These are phyloP conservation scores for Drosophila subpulchrella DNA, from an alignment of 1,140 invertebrate genomes.

Conservation along the genomic window DNA sequence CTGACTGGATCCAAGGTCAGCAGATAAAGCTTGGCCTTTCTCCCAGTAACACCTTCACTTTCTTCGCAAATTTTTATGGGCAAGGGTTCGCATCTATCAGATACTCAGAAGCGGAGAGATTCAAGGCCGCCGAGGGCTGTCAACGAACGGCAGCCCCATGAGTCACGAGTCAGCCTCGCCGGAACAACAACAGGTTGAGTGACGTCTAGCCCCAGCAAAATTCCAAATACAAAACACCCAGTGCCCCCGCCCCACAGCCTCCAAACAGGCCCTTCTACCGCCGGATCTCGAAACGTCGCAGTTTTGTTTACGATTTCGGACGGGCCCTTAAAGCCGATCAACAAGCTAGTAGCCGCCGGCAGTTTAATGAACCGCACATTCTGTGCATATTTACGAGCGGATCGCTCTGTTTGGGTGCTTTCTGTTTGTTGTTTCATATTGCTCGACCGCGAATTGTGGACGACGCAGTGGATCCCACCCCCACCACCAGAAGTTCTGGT, in stretches of 20 bases:
- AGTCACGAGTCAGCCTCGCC: constrained; percentile 43
- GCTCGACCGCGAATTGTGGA: constrained; percentile 1
- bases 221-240: background rate
- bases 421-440: background rate
- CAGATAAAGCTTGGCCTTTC: too few relatives aligned
- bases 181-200: constrained; percentile 63
- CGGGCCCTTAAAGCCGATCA: constrained; percentile 51
- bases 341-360: constrained; percentile 25
- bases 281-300: constrained; percentile 59
- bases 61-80: background rate
- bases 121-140: constrained; percentile 20
- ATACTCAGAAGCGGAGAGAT: constrained; percentile 21
- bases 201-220: background rate
- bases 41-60: constrained; percentile 8
- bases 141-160: constrained; percentile 28
- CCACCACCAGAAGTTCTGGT: constrained; percentile 10
- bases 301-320: constrained; percentile 66
- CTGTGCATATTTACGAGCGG: constrained; percentile 57
- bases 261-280: constrained; percentile 5
- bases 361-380: constrained; percentile 73
- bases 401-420: background rate
- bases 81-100: constrained; percentile 1
- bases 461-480: constrained; percentile 23
- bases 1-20: too few relatives aligned
- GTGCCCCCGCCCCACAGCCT: background rate